Percentiles rank a stretch among this genome's conserved stretches.
phyloP scores from a whole-genome alignment of 2,113 vertebrate species.

The Cervus canadensis region DNA sequence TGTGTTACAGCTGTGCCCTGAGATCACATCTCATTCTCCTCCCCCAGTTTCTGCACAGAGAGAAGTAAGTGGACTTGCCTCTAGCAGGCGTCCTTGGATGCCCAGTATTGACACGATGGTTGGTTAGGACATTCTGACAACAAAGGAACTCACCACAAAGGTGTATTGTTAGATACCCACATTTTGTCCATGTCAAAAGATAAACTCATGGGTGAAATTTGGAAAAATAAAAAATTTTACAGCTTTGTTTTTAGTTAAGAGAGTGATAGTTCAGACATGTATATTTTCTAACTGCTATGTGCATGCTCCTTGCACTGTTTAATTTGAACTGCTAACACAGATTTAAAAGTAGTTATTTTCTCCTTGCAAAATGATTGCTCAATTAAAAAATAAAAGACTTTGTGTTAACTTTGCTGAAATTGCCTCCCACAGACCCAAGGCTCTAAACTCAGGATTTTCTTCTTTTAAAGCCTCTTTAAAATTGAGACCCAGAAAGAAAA shows the following conservation, averaged over 20 bases:
- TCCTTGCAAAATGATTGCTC: not conserved
- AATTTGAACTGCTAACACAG: not conserved
- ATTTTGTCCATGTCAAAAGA: not conserved
- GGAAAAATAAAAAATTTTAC: not conserved
- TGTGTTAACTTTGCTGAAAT: constrained; percentile 4
- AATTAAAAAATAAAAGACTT: not conserved
- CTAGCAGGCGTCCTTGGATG: not conserved
- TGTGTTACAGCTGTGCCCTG: not conserved
- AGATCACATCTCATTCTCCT: not conserved
- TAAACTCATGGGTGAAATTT: not conserved
- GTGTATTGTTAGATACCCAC: not conserved
- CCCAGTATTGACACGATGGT: not conserved
- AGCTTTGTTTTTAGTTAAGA: not conserved
- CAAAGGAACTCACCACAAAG: not conserved
- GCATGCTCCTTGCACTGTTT: not conserved
- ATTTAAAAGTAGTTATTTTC: not conserved
- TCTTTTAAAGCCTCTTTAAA: not conserved
- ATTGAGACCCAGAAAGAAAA: not conserved
- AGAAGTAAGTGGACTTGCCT: not conserved
- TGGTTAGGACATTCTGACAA: not conserved
- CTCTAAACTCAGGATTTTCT: not conserved
- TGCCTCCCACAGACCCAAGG: not conserved
- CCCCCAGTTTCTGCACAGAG: not conserved
- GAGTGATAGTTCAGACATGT: not conserved
- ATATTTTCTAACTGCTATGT: not conserved